Evolutionary conservation across 2,113 vertebrate genomes (phyloP), one percentile per base, ranked within the genome.

Genomic region (Tachycineta bicolor): DNA sequence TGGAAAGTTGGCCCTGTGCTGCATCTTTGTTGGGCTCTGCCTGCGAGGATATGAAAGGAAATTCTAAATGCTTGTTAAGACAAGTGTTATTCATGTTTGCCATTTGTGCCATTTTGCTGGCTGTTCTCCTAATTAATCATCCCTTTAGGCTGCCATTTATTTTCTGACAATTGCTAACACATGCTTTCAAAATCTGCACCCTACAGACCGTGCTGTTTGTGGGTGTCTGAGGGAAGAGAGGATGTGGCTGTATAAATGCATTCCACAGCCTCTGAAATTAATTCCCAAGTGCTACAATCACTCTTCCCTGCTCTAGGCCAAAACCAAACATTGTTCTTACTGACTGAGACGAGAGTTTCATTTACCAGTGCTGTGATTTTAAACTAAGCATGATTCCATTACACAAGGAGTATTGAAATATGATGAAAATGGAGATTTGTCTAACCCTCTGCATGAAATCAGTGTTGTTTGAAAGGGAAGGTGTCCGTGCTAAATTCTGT

Each of bases 111-210:
- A 90, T 49, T 96, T 93, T 93, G 34, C 65, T 82, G 92, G 50
- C 81, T 85, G n/a, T 79, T 82, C 69, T 86, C 52, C 74, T 93
- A 97, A 95, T 96, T 95, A 96, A 92, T 93, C 88, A 89, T 65
- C 96, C 86, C 89, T 95, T 93, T 65, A 88, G 93, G 94, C 86
- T 91, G 55, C 21, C 34, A 11, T 91, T 86, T 90, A 55, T 12
- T 56, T 86, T 50, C 71, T 77, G 70, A 93, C 64, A 88, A 90
- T 81, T 76, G 71, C 44, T 67, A 77, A 26, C 62, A 62, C 62
- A 26, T 6, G 25, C 47, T 88, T 89, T 81, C 68, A 81, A 55
- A 82, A 76, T 19, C 62, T 56, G 50, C 49, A 60, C 84, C 87
- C 85, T 74, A 16, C 21, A 74, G 94, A 74, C 69, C 23, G 11